Conservation (phyloP, 2,797 vertebrate genomes). For the Mastacembelus armatus region DNA sequence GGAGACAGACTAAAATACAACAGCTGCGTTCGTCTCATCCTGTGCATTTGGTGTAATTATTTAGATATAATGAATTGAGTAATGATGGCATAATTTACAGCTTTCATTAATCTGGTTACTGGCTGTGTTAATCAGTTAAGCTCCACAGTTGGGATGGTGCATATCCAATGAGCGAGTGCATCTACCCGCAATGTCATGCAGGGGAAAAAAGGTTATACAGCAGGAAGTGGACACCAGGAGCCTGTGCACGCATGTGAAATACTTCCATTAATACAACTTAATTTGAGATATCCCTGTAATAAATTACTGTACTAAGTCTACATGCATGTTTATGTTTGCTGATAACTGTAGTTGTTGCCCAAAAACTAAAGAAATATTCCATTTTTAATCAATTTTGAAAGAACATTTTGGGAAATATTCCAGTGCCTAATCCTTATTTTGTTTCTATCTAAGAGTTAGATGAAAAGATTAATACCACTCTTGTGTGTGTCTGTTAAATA, state of each 20-base stretch:
- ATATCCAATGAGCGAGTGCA: constrained; percentile 43
- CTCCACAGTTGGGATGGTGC: constrained; percentile 56
- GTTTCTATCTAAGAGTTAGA: neutral
- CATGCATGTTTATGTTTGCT: neutral
- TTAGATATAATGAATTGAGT: constrained; percentile 78
- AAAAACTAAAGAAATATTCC: neutral
- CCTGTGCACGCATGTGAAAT: constrained; percentile 4
- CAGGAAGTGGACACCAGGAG: constrained; percentile 24
- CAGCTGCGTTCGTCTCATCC: constrained; percentile 40
- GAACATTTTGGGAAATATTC: neutral
- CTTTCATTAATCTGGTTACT: constrained; percentile 73
- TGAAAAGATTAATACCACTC: neutral
- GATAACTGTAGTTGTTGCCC: neutral
- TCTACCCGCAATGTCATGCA: constrained; percentile 38
- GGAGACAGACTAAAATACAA: constrained; percentile 41
- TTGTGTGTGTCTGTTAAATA: too few species aligned
- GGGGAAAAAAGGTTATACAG: constrained; percentile 42
- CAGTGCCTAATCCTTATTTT: too few species aligned
- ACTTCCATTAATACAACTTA: neutral
- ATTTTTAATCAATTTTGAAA: neutral
- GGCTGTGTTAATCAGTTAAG: constrained; percentile 73
- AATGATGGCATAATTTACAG: constrained; percentile 77
- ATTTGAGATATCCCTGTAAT: neutral
- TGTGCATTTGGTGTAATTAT: constrained; percentile 69
- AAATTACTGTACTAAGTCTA: neutral